Base-by-base conservation (phyloP, 2,797 vertebrate genomes). In the Gobio occitaniae region DNA sequence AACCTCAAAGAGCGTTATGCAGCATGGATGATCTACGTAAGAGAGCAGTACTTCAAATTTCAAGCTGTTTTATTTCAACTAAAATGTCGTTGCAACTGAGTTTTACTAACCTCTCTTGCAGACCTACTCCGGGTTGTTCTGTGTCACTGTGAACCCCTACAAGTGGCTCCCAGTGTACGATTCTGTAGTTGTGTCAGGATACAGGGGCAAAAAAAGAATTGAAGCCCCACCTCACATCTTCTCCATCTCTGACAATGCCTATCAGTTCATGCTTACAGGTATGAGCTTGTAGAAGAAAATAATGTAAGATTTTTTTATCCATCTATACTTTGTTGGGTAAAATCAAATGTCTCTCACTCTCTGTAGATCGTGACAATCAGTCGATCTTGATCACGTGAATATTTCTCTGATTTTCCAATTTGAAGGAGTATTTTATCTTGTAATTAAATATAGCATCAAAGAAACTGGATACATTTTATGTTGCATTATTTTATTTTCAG, bases 1-100 rank as follows among this genome's bases (percentile, higher is more conserved):
- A 98, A 97, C 95, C 97, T 98, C 95, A 98, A 98, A 96, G 97
- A 98, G 94, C 96, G 96, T 90, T 98, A 96, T 0, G 95, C 97
- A 94, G 96, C 96, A 91, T 98, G 97, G 97, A 97, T 98, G 97
- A 97, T 98, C 93, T 98, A 98, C 0, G 96, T 97, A 85, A 94
- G 96, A 36, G 17, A 52, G 12, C 9, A 21, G 29, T 75, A 32
- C 25, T 32, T 54, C 68, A 70, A n/a, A 11, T 41, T n/a, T 70
- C 11, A 44, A 15, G 44, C 48, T 12, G 48, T 54, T 54, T 75
- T 32, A 74, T 32, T 52, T 36, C 11, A 52, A 11, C 4, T 54
- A 75, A 75, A 21, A 75, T 32, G 13, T 65, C 61, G 61, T 65
- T 16, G 25, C 25, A 7, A 65, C 61, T 65, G 13, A 16, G 61